A percentile compares a stretch with the other conserved stretches of the same genome.
Conservation (phyloP, 2,797 vertebrate species). For the Gastrophryne carolinensis region DNA sequence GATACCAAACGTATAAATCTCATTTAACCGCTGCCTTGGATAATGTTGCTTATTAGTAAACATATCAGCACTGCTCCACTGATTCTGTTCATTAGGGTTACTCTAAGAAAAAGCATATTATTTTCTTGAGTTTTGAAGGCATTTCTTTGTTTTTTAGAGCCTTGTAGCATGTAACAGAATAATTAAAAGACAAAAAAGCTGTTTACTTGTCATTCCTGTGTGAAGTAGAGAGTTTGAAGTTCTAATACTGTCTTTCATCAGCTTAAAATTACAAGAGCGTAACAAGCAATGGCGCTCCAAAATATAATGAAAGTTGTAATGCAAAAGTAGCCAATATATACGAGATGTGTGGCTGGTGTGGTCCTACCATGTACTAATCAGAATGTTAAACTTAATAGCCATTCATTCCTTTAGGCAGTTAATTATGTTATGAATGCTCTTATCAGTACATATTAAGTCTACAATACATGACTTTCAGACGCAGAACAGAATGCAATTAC, state of each 20-base stretch:
- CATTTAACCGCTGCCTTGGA: not conserved
- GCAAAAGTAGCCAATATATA: slow-evolving; percentile 67
- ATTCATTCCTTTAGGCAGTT: slow-evolving; percentile 67
- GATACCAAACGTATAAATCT: too few species aligned
- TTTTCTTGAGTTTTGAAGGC: not conserved
- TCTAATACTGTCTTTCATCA: slow-evolving; percentile 55
- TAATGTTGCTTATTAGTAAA: not conserved
- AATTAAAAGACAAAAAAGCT: slow-evolving; percentile 64
- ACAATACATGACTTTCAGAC: slow-evolving; percentile 61
- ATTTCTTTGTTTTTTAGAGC: slow-evolving; percentile 14
- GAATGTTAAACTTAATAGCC: slow-evolving; percentile 69
- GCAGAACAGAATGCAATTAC: slow-evolving; percentile 63
- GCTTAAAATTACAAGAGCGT: slow-evolving; percentile 57
- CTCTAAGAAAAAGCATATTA: not conserved
- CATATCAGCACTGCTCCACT: not conserved
- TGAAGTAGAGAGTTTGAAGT: slow-evolving; percentile 55
- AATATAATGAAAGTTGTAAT: slow-evolving; percentile 66
- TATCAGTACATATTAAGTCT: slow-evolving; percentile 67
- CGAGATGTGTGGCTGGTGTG: slow-evolving; percentile 61
- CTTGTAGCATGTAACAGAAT: slow-evolving; percentile 32
- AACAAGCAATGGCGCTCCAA: slow-evolving; percentile 63
- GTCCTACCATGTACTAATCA: slow-evolving; percentile 65
- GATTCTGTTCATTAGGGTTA: not conserved
- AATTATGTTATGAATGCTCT: slow-evolving; percentile 70
- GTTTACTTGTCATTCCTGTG: slow-evolving; percentile 13